These are phyloP conservation scores for Hermaeophaga mercurialis DNA, from an alignment of 2,888 invertebrate species.

Conservation along the genomic window DNA sequence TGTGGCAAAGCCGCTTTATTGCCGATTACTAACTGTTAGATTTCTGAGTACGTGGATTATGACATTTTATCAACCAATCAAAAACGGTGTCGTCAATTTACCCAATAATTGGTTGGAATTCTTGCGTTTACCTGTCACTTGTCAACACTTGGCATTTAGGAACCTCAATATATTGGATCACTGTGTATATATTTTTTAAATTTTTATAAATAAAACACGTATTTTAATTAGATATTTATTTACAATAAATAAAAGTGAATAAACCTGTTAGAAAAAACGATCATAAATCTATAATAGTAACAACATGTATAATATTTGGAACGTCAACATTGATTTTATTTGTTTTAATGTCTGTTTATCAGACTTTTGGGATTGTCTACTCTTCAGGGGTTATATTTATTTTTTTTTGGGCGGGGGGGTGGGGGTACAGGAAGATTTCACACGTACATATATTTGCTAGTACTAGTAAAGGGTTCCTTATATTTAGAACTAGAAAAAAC, in stretches of 20 bases:
- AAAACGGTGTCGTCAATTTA: too few species aligned
- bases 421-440: constrained; percentile 17
- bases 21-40: too few species aligned
- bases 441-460: too few species aligned
- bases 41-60: too few species aligned
- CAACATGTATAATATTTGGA: constrained; percentile 46
- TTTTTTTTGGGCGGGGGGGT: too few species aligned
- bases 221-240: constrained; percentile 38
- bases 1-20: too few species aligned
- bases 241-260: constrained; percentile 42
- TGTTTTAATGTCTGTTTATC: constrained; percentile 34
- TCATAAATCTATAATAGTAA: constrained; percentile 43
- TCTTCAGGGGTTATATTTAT: constrained; percentile 21
- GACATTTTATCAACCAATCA: too few species aligned
- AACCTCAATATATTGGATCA: too few species aligned
- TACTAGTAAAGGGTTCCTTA: constrained; percentile 15
- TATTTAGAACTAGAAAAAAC: constrained; percentile 40
- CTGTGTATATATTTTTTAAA: neutral
- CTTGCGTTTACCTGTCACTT: too few species aligned
- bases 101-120: too few species aligned
- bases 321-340: constrained; percentile 45
- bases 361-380: constrained; percentile 49
- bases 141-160: too few species aligned
- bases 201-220: neutral
- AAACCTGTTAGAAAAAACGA: constrained; percentile 43